A percentile compares a stretch with the other conserved stretches of the same genome.
Conservation (phyloP, 2,113 vertebrate genomes). For the Recurvirostra avosetta region DNA sequence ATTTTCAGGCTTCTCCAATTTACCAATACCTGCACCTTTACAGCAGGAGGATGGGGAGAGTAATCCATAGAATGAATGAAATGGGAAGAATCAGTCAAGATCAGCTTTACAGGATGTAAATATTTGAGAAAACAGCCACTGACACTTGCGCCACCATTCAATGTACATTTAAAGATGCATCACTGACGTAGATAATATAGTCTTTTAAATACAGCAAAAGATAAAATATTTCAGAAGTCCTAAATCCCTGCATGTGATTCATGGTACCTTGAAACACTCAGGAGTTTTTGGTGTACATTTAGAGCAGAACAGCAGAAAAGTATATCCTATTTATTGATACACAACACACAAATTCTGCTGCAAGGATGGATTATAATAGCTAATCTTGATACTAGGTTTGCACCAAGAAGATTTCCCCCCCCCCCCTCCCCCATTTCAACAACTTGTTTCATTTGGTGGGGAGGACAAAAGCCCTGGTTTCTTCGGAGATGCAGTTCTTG, state of each 20-base stretch:
- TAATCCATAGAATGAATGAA: background rate
- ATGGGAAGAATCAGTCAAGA: background rate
- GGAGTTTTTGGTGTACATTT: background rate
- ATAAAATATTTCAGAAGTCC: background rate
- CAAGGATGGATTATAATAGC: background rate
- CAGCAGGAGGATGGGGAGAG: background rate
- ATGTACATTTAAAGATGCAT: background rate
- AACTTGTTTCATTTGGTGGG: background rate
- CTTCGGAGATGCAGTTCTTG: background rate
- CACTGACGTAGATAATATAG: accelerated
- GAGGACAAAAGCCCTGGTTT: background rate
- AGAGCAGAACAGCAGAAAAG: background rate
- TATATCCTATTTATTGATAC: background rate
- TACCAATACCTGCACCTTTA: too few species aligned
- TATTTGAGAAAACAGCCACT: background rate
- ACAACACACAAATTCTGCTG: background rate
- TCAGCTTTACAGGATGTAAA: background rate
- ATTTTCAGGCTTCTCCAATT: background rate
- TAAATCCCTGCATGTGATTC: background rate
- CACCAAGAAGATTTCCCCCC: background rate
- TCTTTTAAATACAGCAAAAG: background rate
- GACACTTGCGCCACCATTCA: background rate
- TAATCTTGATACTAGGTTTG: background rate
- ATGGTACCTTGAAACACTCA: background rate
- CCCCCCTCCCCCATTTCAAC: background rate